phyloP scores from a whole-genome alignment of 1,140 invertebrate species.

The Orchestia grillus region DNA sequence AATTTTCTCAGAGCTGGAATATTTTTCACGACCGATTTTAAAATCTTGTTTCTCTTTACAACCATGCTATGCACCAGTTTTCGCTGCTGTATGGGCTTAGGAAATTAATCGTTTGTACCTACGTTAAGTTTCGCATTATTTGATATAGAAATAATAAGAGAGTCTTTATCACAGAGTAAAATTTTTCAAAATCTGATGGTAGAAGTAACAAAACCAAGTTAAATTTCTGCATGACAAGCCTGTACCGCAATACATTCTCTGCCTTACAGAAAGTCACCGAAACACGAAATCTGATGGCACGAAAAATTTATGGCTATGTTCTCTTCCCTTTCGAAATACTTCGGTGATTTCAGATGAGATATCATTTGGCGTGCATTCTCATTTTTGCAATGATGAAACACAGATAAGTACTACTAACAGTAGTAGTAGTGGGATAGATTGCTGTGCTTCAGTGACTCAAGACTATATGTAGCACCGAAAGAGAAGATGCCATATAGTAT shows the following conservation, averaged over 20 bases:
- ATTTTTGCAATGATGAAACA: no score
- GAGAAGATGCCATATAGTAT: no score
- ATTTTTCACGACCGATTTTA: background rate
- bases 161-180: background rate
- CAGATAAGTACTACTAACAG: no score
- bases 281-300: background rate
- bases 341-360: background rate
- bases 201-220: background rate
- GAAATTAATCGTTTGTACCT: background rate
- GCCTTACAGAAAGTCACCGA: background rate
- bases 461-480: no score
- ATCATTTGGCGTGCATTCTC: background rate
- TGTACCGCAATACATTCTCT: background rate
- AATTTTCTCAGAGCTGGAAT: background rate
- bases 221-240: background rate
- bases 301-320: background rate
- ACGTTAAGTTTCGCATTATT: no score
- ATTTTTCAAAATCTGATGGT: background rate
- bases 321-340: background rate
- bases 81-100: no score
- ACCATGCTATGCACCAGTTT: background rate
- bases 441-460: no score
- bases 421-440: no score
- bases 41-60: background rate
- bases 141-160: background rate